Evolutionary conservation across 2,888 invertebrate species (phyloP).

Genomic region (Eurytoma californica): DNA sequence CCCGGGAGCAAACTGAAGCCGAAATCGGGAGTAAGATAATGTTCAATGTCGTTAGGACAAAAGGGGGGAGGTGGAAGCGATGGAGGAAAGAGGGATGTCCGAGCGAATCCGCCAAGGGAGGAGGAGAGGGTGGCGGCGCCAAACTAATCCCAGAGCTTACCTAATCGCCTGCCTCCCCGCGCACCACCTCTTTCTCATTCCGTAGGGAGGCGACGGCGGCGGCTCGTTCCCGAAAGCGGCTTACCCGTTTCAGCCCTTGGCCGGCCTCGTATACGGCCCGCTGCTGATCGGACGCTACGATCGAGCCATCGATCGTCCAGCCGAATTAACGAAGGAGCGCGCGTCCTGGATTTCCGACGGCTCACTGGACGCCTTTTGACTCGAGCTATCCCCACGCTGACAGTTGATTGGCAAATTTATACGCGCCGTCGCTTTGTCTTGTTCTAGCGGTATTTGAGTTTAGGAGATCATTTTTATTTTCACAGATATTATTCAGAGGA

Average conservation of each 20-base stretch:
- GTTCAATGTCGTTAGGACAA: conserved; percentile 10
- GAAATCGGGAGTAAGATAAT: conserved; percentile 22
- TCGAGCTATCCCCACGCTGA: too few species aligned
- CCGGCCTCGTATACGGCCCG: conserved; percentile 29
- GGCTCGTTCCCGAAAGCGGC: conserved; percentile 70
- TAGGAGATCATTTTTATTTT: too few species aligned
- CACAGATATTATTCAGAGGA: too few species aligned
- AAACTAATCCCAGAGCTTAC: conserved; percentile 74
- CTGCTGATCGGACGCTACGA: conserved; percentile 6
- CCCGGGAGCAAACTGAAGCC: not conserved
- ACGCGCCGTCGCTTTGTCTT: not conserved
- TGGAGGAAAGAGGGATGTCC: conserved; percentile 54
- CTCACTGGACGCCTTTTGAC: not conserved
- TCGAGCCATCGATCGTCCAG: not conserved
- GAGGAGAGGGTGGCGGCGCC: conserved; percentile 64
- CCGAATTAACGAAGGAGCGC: too few species aligned
- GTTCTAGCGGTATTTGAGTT: too few species aligned
- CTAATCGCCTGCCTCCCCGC: conserved; percentile 71
- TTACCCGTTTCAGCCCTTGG: conserved; percentile 68
- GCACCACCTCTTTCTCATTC: conserved; percentile 55
- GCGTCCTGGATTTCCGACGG: conserved; percentile 1
- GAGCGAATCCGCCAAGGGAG: conserved; percentile 56
- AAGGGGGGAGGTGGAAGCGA: conserved; percentile 1
- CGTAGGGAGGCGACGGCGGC: conserved; percentile 61
- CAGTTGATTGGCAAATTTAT: not conserved